These are phyloP conservation scores for Smutsia gigantea DNA, from an alignment of 2,797 vertebrate genomes.

Conservation along the genomic window DNA sequence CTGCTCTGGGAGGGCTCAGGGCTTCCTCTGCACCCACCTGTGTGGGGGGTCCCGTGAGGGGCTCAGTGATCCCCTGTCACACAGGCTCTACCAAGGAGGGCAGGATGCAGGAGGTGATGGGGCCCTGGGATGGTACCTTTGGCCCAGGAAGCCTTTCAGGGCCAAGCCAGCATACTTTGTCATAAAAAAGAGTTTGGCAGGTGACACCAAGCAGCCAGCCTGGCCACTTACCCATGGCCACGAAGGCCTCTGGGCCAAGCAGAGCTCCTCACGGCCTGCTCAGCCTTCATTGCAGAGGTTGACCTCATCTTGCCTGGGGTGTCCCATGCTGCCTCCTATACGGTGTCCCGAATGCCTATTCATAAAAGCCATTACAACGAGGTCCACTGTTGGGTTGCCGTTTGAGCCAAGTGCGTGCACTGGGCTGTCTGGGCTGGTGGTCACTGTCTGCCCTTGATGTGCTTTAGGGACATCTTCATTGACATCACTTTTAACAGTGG, in stretches of 20 bases:
- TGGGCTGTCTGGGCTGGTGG: not conserved
- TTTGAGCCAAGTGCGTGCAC: not conserved
- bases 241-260: not conserved
- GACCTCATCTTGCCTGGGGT: not conserved
- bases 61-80: too few species aligned
- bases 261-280: not conserved
- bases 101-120: too few species aligned
- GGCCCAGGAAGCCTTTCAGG: not conserved
- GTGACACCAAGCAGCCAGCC: not conserved
- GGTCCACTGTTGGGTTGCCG: too few species aligned
- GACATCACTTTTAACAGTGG: constrained; percentile 97
- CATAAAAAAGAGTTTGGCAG: not conserved
- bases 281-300: not conserved
- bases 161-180: not conserved
- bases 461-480: constrained; percentile 91
- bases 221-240: too few species aligned
- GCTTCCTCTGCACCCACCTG: too few species aligned
- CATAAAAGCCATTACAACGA: not conserved
- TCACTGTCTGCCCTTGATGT: constrained; percentile 73
- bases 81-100: too few species aligned
- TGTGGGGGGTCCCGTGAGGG: too few species aligned
- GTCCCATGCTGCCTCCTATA: not conserved
- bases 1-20: too few species aligned
- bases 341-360: not conserved
- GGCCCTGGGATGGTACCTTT: not conserved